Evolutionary conservation across 2,113 vertebrate genomes (phyloP).

Genomic region (Riparia riparia): DNA sequence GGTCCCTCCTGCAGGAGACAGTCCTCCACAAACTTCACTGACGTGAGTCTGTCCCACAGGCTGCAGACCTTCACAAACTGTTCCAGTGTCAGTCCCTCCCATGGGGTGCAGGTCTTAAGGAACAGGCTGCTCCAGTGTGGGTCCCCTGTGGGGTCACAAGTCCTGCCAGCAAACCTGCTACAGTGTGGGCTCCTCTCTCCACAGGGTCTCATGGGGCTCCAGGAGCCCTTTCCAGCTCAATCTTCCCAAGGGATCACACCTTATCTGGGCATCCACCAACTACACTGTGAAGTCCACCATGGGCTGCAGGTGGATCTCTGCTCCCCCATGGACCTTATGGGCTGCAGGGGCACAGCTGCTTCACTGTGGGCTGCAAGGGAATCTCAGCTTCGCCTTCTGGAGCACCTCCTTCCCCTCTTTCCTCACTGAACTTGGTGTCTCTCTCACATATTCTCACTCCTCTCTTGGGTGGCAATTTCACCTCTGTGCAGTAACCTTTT

Average conservation of each 20-base stretch:
- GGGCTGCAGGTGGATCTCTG: background rate
- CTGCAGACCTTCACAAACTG: background rate
- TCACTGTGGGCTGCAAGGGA: background rate
- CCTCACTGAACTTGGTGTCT: background rate
- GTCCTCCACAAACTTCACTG: background rate
- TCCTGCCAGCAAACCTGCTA: background rate
- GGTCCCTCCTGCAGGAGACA: background rate
- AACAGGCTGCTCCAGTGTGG: background rate
- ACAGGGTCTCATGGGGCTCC: background rate
- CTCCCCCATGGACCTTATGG: background rate
- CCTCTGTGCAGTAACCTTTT: background rate
- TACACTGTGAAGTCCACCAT: rapidly evolving
- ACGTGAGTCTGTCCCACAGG: rapidly evolving
- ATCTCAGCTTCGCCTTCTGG: background rate
- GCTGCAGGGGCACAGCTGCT: background rate
- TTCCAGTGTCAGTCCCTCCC: background rate
- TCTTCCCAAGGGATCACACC: background rate
- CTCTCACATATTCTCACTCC: background rate
- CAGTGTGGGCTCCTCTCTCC: background rate
- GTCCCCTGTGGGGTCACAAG: background rate
- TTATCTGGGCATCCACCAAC: background rate
- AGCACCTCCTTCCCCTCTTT: background rate
- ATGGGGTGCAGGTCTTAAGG: background rate
- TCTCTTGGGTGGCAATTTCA: background rate
- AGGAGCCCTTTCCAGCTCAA: background rate